Base-by-base conservation (phyloP, 2,113 vertebrate genomes). In the Atractosteus spatula region DNA sequence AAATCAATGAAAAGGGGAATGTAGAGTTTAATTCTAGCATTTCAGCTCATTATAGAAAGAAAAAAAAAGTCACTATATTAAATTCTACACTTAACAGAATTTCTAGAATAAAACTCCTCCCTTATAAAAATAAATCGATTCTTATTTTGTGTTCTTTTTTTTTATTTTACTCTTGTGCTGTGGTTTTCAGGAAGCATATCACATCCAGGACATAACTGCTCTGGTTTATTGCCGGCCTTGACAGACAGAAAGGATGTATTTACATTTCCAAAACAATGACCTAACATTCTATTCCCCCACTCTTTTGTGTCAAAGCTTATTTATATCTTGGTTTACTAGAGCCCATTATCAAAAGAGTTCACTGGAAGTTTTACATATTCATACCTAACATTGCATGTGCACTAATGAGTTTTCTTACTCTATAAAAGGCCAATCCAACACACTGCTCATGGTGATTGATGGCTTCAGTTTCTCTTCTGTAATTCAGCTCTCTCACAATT, bases 361-460 rank as follows among this genome's bases (percentile, higher is more conserved):
- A 42, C 43, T 56, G 67, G 66, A 70, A 56, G 75, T 61, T 45
- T 77, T 75, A 78, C 76, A 73, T 78, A 68, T 68, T 68, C 55
- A 62, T 54, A 42, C 75, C 71, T 62, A 71, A 81, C 74, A 79
- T 83, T 79, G 75, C 78, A 78, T 83, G 79, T 83, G 80, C 76
- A 71, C 79, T 80, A 86, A 83, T 87, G 85, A 89, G 87, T 79
- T 72, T 77, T 76, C 77, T 75, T 70, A 74, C 74, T 67, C 42
- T 44, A 16, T 75, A 79, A 66, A 78, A 76, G 80, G 85, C 83
- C 86, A 81, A 85, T 87, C 78, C 73, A 74, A 81, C 82, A 29
- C 29, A 76, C 81, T 79, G 72, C 84, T 75, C 62, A 41, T 70
- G 45, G 83, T 88, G 89, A 92, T 90, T 89, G 89, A 92, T 91